Evolutionary conservation across 2,797 vertebrate genomes (phyloP).

Genomic region (Argyrosomus regius): DNA sequence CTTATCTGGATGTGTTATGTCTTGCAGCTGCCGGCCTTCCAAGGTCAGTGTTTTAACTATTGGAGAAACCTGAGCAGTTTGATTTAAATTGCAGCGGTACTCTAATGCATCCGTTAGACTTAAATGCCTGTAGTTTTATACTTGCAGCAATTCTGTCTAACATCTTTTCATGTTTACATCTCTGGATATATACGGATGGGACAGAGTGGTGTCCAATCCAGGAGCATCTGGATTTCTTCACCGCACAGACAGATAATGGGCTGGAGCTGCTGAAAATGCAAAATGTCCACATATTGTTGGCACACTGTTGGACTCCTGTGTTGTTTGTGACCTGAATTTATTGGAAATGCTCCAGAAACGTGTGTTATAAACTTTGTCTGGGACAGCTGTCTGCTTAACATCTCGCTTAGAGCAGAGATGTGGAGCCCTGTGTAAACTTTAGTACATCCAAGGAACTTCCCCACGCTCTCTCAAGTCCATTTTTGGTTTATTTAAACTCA

Average conservation of each 20-base stretch:
- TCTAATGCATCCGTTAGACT: conserved; percentile 59
- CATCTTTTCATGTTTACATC: conserved; percentile 74
- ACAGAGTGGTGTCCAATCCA: conserved; percentile 43
- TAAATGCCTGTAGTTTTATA: conserved; percentile 37
- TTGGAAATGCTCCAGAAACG: conserved; percentile 58
- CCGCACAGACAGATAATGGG: conserved; percentile 49
- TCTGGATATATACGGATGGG: conserved; percentile 48
- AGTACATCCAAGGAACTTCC: conserved; percentile 50
- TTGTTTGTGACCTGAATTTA: conserved; percentile 64
- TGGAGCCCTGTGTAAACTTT: conserved; percentile 64
- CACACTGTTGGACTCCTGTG: conserved; percentile 41
- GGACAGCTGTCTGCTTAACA: conserved; percentile 66
- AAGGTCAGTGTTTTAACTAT: conserved; percentile 75
- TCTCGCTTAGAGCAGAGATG: conserved; percentile 33
- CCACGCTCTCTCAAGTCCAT: conserved; percentile 28
- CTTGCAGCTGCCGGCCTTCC: conserved; percentile 66
- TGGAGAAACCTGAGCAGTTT: conserved; percentile 69
- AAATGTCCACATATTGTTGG: conserved; percentile 51
- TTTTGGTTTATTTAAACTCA: conserved; percentile 72
- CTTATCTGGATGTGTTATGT: conserved; percentile 63
- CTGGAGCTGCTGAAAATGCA: conserved; percentile 53
- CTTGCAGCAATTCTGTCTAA: conserved; percentile 64
- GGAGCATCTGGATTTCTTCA: conserved; percentile 75
- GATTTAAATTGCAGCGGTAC: conserved; percentile 61
- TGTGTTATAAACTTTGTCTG: conserved; percentile 62